phyloP scores from a whole-genome alignment of 2,797 vertebrate species.

The Centropyge bicolor region DNA sequence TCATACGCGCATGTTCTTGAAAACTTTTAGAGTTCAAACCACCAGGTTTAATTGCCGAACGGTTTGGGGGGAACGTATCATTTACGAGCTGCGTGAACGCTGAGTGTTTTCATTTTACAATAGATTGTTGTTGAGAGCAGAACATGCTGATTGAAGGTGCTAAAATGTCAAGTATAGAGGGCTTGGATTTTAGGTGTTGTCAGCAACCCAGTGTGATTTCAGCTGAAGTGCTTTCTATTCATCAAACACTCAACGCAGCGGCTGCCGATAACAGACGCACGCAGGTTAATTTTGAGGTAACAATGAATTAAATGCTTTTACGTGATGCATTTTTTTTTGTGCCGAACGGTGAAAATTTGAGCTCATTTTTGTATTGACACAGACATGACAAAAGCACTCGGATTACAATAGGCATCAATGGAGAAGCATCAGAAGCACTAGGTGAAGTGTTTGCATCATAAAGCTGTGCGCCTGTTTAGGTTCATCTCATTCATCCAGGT shows the following conservation, averaged over 20 bases:
- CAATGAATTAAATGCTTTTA: conserved; percentile 59
- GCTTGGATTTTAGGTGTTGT: conserved; percentile 69
- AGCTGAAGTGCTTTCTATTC: conserved; percentile 76
- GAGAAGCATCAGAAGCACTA: conserved; percentile 11
- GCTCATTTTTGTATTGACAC: conserved; percentile 14
- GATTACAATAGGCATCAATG: conserved; percentile 35
- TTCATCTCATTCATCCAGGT: conserved; percentile 34
- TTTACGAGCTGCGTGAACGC: conserved; percentile 56
- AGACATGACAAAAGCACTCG: conserved; percentile 12
- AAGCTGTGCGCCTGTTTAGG: conserved; percentile 10
- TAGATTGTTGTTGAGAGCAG: conserved; percentile 56
- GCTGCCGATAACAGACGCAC: conserved; percentile 59
- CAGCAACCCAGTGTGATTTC: conserved; percentile 74
- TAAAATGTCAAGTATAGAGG: conserved; percentile 76
- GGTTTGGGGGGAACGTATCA: conserved; percentile 68
- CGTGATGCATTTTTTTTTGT: conserved; percentile 29
- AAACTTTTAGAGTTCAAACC: conserved; percentile 37
- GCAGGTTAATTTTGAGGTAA: conserved; percentile 66
- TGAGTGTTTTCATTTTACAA: conserved; percentile 71
- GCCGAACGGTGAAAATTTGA: conserved; percentile 18
- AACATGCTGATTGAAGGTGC: conserved; percentile 74
- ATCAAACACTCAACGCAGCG: conserved; percentile 65
- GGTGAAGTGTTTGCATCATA: conserved; percentile 31
- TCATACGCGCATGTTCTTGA: conserved; percentile 14
- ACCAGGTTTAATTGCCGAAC: conserved; percentile 55